Percentiles rank a stretch among this genome's conserved stretches.
Evolutionary conservation across 2,113 vertebrate species (phyloP).

Genomic region (Opisthocomus hoazin): DNA sequence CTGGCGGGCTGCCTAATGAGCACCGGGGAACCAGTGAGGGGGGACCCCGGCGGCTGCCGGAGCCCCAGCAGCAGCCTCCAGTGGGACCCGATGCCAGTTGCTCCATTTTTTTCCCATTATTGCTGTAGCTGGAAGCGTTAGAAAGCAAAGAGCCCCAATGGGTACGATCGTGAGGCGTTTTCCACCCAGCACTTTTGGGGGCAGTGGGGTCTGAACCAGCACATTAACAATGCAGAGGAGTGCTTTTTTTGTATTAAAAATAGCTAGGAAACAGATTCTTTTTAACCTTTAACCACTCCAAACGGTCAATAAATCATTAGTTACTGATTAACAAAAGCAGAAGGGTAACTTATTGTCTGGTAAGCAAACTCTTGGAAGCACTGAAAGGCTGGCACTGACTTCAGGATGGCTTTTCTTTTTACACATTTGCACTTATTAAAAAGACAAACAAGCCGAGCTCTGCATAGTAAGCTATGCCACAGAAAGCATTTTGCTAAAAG

Average conservation of each 20-base stretch:
- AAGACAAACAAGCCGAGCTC: background rate
- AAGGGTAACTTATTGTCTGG: conserved; percentile 27
- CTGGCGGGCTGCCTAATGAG: conserved; percentile 1
- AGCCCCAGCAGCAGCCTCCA: background rate
- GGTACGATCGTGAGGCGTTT: background rate
- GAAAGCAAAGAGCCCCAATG: background rate
- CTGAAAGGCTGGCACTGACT: conserved; percentile 34
- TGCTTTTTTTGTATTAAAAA: background rate
- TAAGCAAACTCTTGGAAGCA: conserved; percentile 31
- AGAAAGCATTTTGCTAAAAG: background rate
- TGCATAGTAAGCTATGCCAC: background rate
- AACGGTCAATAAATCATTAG: conserved; percentile 58
- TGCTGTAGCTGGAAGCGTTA: background rate
- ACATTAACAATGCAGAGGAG: background rate
- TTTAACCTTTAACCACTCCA: conserved; percentile 53
- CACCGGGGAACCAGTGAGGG: background rate
- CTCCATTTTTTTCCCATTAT: background rate
- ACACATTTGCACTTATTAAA: background rate
- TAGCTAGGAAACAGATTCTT: conserved; percentile 59
- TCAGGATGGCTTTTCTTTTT: conserved; percentile 31
- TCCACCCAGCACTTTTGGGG: background rate
- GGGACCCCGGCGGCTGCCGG: rapidly evolving
- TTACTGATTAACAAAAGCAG: conserved; percentile 59
- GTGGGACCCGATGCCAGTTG: background rate
- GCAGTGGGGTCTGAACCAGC: background rate